Evolutionary conservation across 2,797 vertebrate genomes (phyloP).

Genomic region (Numenius phaeopus): DNA sequence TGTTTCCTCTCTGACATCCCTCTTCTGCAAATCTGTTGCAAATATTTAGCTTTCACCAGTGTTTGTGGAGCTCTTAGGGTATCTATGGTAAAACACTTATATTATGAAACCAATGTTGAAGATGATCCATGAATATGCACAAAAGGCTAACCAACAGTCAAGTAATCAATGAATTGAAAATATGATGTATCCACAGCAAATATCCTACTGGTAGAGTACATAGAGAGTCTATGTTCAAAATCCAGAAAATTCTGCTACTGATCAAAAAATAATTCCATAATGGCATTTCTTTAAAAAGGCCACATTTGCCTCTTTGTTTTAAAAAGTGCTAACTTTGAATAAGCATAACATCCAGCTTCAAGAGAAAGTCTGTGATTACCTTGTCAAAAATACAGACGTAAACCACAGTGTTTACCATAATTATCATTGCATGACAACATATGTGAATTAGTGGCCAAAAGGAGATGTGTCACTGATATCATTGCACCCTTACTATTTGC

Average conservation of each 20-base stretch:
- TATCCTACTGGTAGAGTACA: background rate
- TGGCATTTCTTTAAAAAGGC: background rate
- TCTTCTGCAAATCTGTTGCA: background rate
- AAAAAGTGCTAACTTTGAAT: background rate
- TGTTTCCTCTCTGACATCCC: background rate
- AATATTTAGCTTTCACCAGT: background rate
- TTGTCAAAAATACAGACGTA: background rate
- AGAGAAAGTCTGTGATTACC: background rate
- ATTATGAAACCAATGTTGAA: background rate
- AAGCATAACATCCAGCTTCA: background rate
- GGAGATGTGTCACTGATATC: background rate
- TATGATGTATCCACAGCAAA: background rate
- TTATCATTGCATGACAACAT: rapidly evolving
- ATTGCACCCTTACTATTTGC: background rate
- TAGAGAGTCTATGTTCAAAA: background rate
- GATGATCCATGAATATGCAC: background rate
- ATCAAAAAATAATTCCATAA: background rate
- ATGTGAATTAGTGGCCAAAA: background rate
- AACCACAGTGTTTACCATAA: background rate
- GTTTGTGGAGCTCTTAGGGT: background rate
- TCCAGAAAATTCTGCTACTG: background rate
- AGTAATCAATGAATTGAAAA: background rate
- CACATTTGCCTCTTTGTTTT: background rate
- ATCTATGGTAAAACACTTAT: background rate
- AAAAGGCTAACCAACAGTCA: background rate